Percentiles rank a stretch among this genome's conserved stretches.
Conservation (phyloP, 2,797 vertebrate genomes). For the Chelidonichthys spinosus region DNA sequence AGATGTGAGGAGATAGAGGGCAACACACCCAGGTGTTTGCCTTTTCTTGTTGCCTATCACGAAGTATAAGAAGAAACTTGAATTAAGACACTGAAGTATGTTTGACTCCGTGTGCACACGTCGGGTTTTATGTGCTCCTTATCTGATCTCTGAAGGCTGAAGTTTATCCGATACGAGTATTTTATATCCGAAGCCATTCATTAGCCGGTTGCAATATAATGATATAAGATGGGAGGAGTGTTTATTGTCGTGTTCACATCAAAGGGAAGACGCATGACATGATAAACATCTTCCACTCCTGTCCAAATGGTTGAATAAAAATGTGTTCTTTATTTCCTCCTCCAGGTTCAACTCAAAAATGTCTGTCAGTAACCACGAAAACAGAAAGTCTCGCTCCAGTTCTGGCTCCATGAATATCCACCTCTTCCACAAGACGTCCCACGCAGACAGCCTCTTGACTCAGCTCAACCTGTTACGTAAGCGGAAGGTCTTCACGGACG, state of each 20-base stretch:
- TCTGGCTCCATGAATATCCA: constrained; percentile 92
- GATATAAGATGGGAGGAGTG: constrained; percentile 32
- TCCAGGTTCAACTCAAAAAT: constrained; percentile 76
- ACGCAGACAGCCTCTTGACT: constrained; percentile 89
- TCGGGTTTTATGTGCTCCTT: constrained; percentile 31
- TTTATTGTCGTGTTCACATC: constrained; percentile 36
- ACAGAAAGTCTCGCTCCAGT: constrained; percentile 90
- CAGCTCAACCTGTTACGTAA: constrained; percentile 89
- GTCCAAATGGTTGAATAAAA: not conserved
- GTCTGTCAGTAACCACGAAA: constrained; percentile 90
- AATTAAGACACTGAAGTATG: constrained; percentile 23
- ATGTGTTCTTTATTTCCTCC: not conserved
- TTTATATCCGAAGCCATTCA: constrained; percentile 42
- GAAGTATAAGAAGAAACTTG: constrained; percentile 21
- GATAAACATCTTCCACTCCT: not conserved
- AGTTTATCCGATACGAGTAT: constrained; percentile 65
- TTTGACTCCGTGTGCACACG: constrained; percentile 14
- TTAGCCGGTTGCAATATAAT: constrained; percentile 15
- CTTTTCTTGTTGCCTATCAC: constrained; percentile 26
- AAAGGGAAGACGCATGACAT: constrained; percentile 7
- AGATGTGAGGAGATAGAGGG: constrained; percentile 35
- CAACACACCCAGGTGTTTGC: constrained; percentile 59
- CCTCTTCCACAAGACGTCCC: constrained; percentile 89
- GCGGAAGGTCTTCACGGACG: constrained; percentile 87
- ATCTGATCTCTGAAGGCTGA: constrained; percentile 62